These are phyloP conservation scores for Serrognathus titanus DNA, from an alignment of 2,888 invertebrate genomes.

Conservation along the genomic window DNA sequence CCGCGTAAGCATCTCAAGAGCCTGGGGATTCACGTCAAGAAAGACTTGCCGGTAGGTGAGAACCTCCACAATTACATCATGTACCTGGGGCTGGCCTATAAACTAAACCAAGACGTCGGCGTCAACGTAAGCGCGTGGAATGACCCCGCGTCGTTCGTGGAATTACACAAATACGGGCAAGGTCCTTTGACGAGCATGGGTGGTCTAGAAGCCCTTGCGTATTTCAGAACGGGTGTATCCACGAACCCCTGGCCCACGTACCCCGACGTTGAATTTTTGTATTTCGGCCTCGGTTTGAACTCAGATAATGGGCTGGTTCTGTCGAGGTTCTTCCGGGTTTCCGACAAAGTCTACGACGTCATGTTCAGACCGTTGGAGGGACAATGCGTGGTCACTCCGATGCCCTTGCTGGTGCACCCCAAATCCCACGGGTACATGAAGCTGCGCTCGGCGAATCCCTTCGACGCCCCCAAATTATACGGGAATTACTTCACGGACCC, in stretches of 20 bases:
- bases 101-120: constrained; percentile 47
- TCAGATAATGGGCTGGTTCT: constrained; percentile 35
- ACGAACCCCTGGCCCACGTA: constrained; percentile 40
- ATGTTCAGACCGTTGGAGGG: constrained; percentile 57
- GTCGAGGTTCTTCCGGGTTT: constrained; percentile 53
- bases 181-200: constrained; percentile 56
- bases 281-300: constrained; percentile 53
- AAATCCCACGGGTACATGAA: constrained; percentile 61
- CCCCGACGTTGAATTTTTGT: constrained; percentile 71
- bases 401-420: constrained; percentile 68
- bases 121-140: constrained; percentile 25
- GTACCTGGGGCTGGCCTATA: constrained; percentile 62
- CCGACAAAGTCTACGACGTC: constrained; percentile 53
- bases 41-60: constrained; percentile 61
- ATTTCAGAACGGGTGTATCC: constrained; percentile 57
- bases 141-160: constrained; percentile 42
- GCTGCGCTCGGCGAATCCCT: constrained; percentile 62
- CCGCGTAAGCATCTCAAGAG: constrained; percentile 54
- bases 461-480: constrained; percentile 63
- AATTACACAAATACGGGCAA: constrained; percentile 32
- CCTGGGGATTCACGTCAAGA: constrained; percentile 54
- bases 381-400: constrained; percentile 43
- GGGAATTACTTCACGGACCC: constrained; percentile 70
- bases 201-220: constrained; percentile 58
- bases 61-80: constrained; percentile 56